Base-by-base conservation (phyloP, 1,140 invertebrate species). In the Vanessa atalanta region DNA sequence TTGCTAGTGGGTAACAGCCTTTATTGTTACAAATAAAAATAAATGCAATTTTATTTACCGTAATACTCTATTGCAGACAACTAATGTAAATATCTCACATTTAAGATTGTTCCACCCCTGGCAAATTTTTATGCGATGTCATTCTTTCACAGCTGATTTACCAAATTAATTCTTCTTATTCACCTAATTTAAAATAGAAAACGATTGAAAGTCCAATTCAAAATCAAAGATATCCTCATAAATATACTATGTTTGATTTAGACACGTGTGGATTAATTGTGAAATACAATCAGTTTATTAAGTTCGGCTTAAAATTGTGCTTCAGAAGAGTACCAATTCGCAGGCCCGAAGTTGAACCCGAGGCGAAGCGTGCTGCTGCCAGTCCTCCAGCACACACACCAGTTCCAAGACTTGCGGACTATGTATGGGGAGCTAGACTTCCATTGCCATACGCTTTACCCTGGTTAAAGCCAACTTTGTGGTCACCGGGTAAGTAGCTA, bases 221-320 rank as follows among this genome's bases (percentile, higher is more conserved):
- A 20, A 20, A 20, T 20, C 1, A 20, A 20, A 20, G 20, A 20
- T 20, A 20, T 20, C 20, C 20, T 0, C 20, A 20, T 20, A 20
- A 20, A 20, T 43, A 11, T 43, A 2, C 2, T 8, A 43, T 43
- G 1, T 9, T 43, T 3, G 12, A 50, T 50, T 50, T 50, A n/a
- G 13, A 14, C 9, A 50, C 4, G n/a, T 53, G 3, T 13, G 9
- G 2, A 5, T 26, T 57, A 12, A 12, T 23, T 60, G 48, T 26
- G 9, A 4, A 14, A 23, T 8, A 60, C 11, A 15, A 61, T 80
- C 47, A 53, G 53, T 53, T 66, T 48, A 79, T 50, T 75, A 81
- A 90, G 83, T 92, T 89, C 90, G 90, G 89, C 85, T 78, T 91
- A 79, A 89, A 90, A 90, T 88, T 84, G 86, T 88, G 89, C 89